Evolutionary conservation across 2,113 vertebrate species (phyloP), one percentile per base, ranked within the genome.

Genomic region (Delphinus delphis): DNA sequence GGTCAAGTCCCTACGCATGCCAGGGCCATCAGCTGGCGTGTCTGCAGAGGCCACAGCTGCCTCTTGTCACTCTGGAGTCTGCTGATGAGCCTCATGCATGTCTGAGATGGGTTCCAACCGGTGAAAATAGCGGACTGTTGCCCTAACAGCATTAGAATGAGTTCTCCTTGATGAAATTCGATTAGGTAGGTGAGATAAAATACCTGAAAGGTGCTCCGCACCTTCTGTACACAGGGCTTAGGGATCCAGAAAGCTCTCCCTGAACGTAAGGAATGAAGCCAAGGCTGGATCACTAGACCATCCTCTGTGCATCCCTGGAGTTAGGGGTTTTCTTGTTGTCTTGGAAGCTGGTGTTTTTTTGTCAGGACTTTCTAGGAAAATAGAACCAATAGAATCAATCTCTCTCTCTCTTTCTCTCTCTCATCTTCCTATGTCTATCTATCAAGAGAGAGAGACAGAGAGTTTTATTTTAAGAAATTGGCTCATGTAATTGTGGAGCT

Each of bases 61-160:
- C 4, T 13, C 65, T 33, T 5, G 5, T 0, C 41, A 4, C 17
- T 2, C 18, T 6, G 6, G 20, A 21, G 3, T 26, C 26, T 70
- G 73, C 28, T 36, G 1, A 21, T 44, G 3, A 8, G 31, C 20
- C 3, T n/a, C 17, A 2, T 12, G 26, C 25, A 0, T 1, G 36
- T 60, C 77, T 33, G 28, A 76, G 60, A 10, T 2, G 47, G 20
- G 2, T 8, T 41, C 53, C 55, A 3, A 8, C 11, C 25, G 14
- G 44, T 11, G 71, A 38, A 21, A 53, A 44, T 0, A 62, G 41
- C 4, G 44, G 18, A 10, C 21, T 31, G 1, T 9, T 11, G 33
- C n/a, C 10, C 0, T 6, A 33, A 41, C 38, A 1, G 10, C 31
- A 0, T 2, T 6, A 21, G 63, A 36, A 90, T 4, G 26, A 73